A percentile compares a stretch with the other conserved stretches of the same genome.
Conservation (phyloP, 2,113 vertebrate genomes). For the Anoura caudifer region DNA sequence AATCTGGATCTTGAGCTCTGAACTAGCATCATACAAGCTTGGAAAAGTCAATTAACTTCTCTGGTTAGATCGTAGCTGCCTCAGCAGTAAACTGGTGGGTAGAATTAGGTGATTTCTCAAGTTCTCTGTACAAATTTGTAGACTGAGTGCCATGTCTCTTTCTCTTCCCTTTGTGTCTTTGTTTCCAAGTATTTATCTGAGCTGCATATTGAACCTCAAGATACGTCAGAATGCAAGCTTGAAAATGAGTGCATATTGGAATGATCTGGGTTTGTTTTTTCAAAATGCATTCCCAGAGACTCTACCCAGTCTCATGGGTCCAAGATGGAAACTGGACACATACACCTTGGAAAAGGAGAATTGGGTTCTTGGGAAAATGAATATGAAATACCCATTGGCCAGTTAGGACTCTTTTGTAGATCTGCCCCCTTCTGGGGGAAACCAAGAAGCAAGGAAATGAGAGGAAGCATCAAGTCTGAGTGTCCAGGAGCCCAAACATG, state of each 20-base stretch:
- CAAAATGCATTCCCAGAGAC: background rate
- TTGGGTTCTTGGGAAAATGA: background rate
- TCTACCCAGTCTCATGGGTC: background rate
- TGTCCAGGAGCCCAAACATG: background rate
- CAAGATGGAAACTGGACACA: background rate
- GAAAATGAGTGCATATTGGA: background rate
- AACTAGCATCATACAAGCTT: background rate
- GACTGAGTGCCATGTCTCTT: background rate
- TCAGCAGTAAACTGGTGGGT: background rate
- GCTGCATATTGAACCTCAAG: background rate
- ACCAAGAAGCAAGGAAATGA: background rate
- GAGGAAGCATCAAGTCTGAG: background rate
- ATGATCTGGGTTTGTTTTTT: background rate
- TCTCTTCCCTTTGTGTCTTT: background rate
- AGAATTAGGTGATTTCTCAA: background rate
- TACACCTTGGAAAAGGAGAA: background rate
- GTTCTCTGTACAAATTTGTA: background rate
- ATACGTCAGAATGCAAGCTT: background rate
- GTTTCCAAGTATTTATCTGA: background rate
- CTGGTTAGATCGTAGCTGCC: background rate
- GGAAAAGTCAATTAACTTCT: background rate
- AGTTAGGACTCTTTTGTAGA: background rate
- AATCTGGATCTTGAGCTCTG: background rate
- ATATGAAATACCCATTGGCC: background rate
- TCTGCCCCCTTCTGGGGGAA: background rate